Conservation (phyloP, 2,113 vertebrate genomes). For the Vanacampus margaritifer region DNA sequence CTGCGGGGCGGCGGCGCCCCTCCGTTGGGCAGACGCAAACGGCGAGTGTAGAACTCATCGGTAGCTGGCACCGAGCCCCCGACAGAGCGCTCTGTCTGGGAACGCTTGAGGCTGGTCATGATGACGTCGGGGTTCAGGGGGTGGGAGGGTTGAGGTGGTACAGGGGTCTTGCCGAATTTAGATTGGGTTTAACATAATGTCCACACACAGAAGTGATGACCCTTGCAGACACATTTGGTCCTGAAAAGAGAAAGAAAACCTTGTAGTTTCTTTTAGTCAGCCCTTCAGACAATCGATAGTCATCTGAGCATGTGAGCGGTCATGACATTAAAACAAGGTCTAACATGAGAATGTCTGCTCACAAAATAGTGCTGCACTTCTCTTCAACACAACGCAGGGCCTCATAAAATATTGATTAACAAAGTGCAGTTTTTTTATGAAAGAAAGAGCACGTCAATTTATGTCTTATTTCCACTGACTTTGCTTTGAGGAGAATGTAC, state of each 20-base stretch:
- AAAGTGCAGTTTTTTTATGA: neutral
- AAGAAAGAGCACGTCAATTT: neutral
- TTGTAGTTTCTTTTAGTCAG: neutral
- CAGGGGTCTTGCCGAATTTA: constrained; percentile 35
- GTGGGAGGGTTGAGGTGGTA: constrained; percentile 42
- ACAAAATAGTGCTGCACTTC: neutral
- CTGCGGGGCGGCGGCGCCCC: constrained; percentile 90
- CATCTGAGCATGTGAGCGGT: neutral
- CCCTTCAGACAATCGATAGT: neutral
- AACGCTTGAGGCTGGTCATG: constrained; percentile 99
- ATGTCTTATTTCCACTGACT: neutral
- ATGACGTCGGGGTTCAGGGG: constrained; percentile 55
- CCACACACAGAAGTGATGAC: constrained; percentile 34
- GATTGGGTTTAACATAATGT: constrained; percentile 49
- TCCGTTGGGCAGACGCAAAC: constrained; percentile 92
- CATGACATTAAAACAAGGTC: neutral
- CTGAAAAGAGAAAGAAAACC: constrained; percentile 35
- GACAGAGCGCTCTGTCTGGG: constrained; percentile 94
- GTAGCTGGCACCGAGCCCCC: constrained; percentile 83
- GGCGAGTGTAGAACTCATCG: constrained; percentile 95
- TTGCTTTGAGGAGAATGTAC: neutral
- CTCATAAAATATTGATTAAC: neutral
- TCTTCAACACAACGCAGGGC: too few species aligned
- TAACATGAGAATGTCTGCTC: neutral
- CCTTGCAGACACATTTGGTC: constrained; percentile 44